Conservation (phyloP, 2,113 vertebrate genomes). For the Erinaceus europaeus region DNA sequence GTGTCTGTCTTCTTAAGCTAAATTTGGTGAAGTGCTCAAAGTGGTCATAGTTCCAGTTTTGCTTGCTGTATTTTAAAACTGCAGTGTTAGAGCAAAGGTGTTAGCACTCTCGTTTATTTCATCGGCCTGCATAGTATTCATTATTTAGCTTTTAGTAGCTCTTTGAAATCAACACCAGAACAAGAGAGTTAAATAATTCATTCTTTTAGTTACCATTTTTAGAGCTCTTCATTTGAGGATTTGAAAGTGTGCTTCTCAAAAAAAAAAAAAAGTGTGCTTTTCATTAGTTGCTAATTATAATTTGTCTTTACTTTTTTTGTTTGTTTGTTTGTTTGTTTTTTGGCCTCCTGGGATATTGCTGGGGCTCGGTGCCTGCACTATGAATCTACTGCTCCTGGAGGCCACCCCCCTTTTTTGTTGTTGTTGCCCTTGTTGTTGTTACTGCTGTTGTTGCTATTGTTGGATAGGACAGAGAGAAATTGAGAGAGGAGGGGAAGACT, state of each 20-base stretch:
- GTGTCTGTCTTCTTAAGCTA: neutral
- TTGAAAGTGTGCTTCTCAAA: neutral
- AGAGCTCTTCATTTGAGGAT: neutral
- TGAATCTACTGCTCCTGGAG: too few species aligned
- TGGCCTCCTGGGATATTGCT: too few species aligned
- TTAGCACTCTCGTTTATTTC: neutral
- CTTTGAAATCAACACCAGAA: slow-evolving; percentile 28
- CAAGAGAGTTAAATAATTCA: slow-evolving; percentile 45
- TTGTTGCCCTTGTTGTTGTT: too few species aligned
- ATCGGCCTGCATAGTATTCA: neutral
- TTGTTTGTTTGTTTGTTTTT: neutral
- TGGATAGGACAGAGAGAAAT: too few species aligned
- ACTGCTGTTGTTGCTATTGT: too few species aligned
- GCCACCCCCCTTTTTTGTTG: too few species aligned
- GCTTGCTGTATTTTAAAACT: neutral
- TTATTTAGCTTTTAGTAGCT: slow-evolving; percentile 1
- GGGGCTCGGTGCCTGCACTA: too few species aligned
- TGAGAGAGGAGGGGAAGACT: too few species aligned
- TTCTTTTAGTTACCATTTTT: neutral
- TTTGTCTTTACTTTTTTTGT: slow-evolving; percentile 4
- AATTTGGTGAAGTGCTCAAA: slow-evolving; percentile 12
- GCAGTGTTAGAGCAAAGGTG: neutral
- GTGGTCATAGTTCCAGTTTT: neutral
- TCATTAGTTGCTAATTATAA: neutral
- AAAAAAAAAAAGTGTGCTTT: neutral